phyloP scores from a whole-genome alignment of 2,888 invertebrate genomes.

The Heliconius charithonia region DNA sequence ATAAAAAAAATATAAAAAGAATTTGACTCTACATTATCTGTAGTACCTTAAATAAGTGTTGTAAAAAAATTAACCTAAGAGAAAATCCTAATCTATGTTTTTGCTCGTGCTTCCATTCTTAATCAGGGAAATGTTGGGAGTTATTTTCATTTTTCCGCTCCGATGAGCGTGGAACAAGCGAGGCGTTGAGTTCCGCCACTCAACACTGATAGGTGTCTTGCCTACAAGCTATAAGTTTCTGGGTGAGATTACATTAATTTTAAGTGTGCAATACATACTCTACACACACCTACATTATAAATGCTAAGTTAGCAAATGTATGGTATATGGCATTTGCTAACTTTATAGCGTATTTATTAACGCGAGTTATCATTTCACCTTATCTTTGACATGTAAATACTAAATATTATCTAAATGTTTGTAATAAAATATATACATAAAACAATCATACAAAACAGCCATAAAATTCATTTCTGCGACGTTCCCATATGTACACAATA shows the following conservation, averaged over 20 bases:
- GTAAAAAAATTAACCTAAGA: too few species aligned
- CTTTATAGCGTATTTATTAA: slow-evolving; percentile 30
- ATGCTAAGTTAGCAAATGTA: neutral
- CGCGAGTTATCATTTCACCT: slow-evolving; percentile 16
- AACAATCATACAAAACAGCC: neutral
- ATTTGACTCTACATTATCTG: too few species aligned
- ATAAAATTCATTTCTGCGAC: neutral
- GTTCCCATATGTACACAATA: neutral
- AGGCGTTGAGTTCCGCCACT: too few species aligned
- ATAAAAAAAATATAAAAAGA: too few species aligned
- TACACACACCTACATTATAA: neutral
- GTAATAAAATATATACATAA: slow-evolving; percentile 21
- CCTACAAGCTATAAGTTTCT: neutral
- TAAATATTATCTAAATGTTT: slow-evolving; percentile 20
- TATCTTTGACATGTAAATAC: slow-evolving; percentile 25
- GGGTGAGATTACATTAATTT: neutral
- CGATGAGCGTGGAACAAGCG: too few species aligned
- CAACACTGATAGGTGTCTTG: too few species aligned
- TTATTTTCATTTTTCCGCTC: too few species aligned
- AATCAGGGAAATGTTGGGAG: too few species aligned
- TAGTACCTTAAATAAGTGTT: too few species aligned
- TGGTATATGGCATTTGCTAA: slow-evolving; percentile 9
- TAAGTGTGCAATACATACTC: neutral
- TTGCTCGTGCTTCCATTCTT: too few species aligned
- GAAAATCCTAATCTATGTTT: too few species aligned